These are phyloP conservation scores for Orthosia gothica DNA, from an alignment of 2,888 invertebrate genomes.

Conservation along the genomic window DNA sequence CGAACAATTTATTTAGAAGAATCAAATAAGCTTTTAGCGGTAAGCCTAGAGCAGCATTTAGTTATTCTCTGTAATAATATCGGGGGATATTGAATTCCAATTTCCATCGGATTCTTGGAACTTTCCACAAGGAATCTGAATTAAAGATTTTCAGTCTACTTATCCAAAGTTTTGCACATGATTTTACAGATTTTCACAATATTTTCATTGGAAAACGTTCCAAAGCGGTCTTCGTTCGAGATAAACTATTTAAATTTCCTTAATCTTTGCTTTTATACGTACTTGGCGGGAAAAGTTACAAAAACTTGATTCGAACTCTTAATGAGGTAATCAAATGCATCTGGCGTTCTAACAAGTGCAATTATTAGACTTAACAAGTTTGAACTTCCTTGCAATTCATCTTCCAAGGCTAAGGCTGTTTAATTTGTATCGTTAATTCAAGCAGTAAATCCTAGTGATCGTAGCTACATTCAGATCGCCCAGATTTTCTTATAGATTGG, in stretches of 20 bases:
- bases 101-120: neutral
- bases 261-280: slow-evolving; percentile 3
- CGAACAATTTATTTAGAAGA: slow-evolving; percentile 45
- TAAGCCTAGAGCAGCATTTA: slow-evolving; percentile 22
- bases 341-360: slow-evolving; percentile 58
- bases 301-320: slow-evolving; percentile 50
- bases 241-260: slow-evolving; percentile 7
- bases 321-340: slow-evolving; percentile 59
- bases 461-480: neutral
- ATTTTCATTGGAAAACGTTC: slow-evolving; percentile 6
- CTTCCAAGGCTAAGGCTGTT: slow-evolving; percentile 2
- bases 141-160: neutral
- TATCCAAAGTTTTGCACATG: neutral
- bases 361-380: slow-evolving; percentile 51
- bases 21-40: slow-evolving; percentile 17
- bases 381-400: slow-evolving; percentile 40
- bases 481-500: neutral
- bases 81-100: neutral
- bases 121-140: neutral
- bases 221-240: neutral
- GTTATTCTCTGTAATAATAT: neutral
- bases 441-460: neutral
- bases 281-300: slow-evolving; percentile 21
- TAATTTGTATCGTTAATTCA: slow-evolving; percentile 31
- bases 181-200: neutral